Base-by-base conservation (phyloP, 1,140 invertebrate species). In the Drosophila ficusphila region DNA sequence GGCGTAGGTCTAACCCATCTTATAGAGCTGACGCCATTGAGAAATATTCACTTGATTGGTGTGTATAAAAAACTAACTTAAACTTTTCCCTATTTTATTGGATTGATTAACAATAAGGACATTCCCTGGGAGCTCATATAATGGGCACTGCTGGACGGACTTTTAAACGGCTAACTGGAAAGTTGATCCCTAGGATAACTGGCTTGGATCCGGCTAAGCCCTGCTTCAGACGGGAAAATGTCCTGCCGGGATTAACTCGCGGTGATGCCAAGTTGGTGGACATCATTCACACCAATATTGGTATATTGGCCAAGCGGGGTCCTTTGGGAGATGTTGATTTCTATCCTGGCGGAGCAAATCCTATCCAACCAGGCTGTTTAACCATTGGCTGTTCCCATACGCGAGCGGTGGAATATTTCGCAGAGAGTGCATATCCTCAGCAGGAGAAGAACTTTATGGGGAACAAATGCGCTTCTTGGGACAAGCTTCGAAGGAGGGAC, bases 131-230 rank as follows among this genome's bases (percentile, higher is more conserved):
- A 2, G 92, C 93, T 1, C 93, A 94, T 39, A 93, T 94, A 19
- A 92, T 93, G 31, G 93, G 93, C 4, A 90, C 90, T 8, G 92
- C 93, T 3, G 93, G 92, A 0, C 91, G 92, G 11, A 78, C 75
- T 12, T 92, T 93, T 18, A 56, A 72, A 14, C 58, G 77, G 2
- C 51, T 91, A 0, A 73, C 91, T 0, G 93, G 90, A 0, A 67
- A 75, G 21, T 52, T 68, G 0, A 56, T 93, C 0, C 85, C 90
- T 0, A 90, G 92, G 2, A 95, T 96, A 18, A 94, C 94, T 1
- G 95, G 94, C 2, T 86, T 97, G 60, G 96, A 97, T 92, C 95
- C 96, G 1, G 96, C 96, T 0, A 93, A 94, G 11, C 95, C 95
- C 0, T 90, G 90, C 39, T 96, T 96, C 71, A 65, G 83, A 4